A percentile compares a stretch with the other conserved stretches of the same genome.
Evolutionary conservation across 2,888 invertebrate species (phyloP).

Genomic region (Zonitis immaculata): DNA sequence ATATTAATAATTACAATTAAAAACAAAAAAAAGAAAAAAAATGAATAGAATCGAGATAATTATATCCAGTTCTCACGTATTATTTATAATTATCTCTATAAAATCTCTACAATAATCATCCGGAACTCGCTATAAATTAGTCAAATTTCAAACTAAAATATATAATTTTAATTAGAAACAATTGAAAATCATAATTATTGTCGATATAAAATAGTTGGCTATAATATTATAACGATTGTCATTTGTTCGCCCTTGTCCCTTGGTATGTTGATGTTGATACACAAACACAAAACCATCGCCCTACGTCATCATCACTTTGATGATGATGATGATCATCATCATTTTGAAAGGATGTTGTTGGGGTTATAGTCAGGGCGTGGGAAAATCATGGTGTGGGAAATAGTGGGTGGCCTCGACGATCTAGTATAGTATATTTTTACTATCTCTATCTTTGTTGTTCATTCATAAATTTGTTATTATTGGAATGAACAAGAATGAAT

Average conservation of each 20-base stretch:
- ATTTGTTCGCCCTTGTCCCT: neutral
- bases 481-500: constrained; percentile 7
- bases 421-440: neutral
- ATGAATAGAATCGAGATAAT: neutral
- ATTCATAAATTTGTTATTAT: constrained; percentile 46
- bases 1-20: neutral
- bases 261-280: neutral
- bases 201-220: neutral
- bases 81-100: neutral
- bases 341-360: constrained; percentile 57
- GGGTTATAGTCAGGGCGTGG: constrained; percentile 75
- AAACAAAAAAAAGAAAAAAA: neutral
- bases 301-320: constrained; percentile 1
- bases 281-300: no score
- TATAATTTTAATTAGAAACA: neutral
- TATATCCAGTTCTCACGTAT: neutral
- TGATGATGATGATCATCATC: neutral
- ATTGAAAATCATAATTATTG: neutral
- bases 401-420: constrained; percentile 61
- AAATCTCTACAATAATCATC: neutral
- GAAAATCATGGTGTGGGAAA: constrained; percentile 77
- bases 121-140: neutral
- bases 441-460: constrained; percentile 27
- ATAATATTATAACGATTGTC: neutral
- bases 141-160: neutral